These are phyloP conservation scores for Callorhinus ursinus DNA, from an alignment of 2,113 vertebrate genomes.

Conservation along the genomic window DNA sequence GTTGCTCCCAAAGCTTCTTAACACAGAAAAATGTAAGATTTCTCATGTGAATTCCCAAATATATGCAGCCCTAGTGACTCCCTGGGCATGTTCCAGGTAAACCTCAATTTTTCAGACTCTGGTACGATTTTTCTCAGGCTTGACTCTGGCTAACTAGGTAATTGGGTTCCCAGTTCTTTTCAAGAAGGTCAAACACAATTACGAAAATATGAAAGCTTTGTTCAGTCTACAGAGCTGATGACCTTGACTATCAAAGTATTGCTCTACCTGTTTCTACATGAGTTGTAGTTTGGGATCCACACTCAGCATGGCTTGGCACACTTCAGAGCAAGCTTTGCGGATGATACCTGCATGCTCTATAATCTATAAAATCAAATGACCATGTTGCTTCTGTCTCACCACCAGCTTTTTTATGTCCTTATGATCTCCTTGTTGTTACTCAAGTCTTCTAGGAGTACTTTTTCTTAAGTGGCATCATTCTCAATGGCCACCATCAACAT, in stretches of 20 bases:
- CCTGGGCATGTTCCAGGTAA: constrained; percentile 50
- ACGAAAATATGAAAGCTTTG: neutral
- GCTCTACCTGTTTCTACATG: neutral
- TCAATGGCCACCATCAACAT: neutral
- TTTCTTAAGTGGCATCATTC: neutral
- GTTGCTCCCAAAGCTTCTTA: neutral
- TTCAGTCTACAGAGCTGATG: neutral
- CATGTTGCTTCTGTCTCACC: neutral
- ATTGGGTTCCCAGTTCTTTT: constrained; percentile 53
- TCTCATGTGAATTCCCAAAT: constrained; percentile 66
- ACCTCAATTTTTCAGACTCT: constrained; percentile 68
- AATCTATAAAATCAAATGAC: neutral
- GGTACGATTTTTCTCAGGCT: neutral
- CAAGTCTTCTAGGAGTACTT: neutral
- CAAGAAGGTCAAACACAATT: constrained; percentile 65
- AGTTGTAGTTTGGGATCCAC: neutral
- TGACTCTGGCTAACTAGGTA: constrained; percentile 61
- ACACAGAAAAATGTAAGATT: neutral
- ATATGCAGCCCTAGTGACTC: neutral
- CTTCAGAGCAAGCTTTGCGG: neutral
- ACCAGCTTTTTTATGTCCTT: neutral
- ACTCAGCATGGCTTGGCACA: neutral
- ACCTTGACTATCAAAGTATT: neutral
- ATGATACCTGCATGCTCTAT: neutral
- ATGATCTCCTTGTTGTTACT: neutral